Evolutionary conservation across 2,888 invertebrate species (phyloP), one percentile per base, ranked within the genome.

Genomic region (Bombyx huttoni): DNA sequence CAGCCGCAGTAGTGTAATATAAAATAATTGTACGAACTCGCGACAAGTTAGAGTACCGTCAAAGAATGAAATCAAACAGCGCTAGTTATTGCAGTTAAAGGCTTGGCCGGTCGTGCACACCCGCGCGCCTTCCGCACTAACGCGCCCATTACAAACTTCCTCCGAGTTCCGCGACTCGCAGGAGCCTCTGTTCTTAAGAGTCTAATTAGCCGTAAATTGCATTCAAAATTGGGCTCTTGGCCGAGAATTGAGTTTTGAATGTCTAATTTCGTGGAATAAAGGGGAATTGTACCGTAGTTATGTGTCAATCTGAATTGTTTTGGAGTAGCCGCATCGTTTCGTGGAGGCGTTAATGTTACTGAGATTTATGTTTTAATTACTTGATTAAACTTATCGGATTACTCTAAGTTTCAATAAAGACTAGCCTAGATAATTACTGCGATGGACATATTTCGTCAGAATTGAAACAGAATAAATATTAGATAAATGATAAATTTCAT

Each of bases 121-220:
- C 60, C 49, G 56, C 24, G 59, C 56, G 61, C 56, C 60, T 60
- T 51, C 62, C 58, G 68, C 67, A 68, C 75, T 76, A 75, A 70
- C 75, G 70, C 75, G 58, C 61, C 73, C 72, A 73, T 76, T 78
- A 64, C 68, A 72, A 72, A 75, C 73, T 76, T 77, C 70, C 73
- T 67, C 70, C 54, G 67, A 60, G 66, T 61, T 59, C 59, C 63
- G 62, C 64, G 64, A 62, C 66, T 65, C 62, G 56, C 55, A 57
- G 61, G 60, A 63, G 70, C 68, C 71, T 75, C 79, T 81, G 79
- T 78, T 78, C 76, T 80, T 81, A 83, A 83, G 72, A 75, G 77
- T 77, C 73, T 83, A 83, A 85, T 85, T 85, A 83, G 77, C 75
- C 75, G 80, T 81, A 81, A 83, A 85, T 84, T 81, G 81, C 81